Evolutionary conservation across 2,888 invertebrate species (phyloP).

Genomic region (Trachelus tabidus): DNA sequence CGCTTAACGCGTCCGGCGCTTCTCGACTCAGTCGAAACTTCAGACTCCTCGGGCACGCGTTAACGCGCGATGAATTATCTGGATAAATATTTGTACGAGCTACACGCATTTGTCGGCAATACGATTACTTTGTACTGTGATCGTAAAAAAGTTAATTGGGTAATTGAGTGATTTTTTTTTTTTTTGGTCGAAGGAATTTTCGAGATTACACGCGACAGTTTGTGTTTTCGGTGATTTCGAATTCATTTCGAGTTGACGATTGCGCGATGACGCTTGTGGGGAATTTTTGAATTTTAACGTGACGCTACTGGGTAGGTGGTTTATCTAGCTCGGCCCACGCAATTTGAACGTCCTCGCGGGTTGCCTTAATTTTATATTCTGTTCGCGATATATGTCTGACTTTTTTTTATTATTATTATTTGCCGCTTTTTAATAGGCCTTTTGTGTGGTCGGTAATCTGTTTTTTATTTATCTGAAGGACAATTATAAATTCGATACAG

Average conservation of each 20-base stretch:
- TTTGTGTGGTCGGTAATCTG: background rate
- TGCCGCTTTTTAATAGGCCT: background rate
- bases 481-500: no score
- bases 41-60: background rate
- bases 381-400: background rate
- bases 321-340: background rate
- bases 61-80: background rate
- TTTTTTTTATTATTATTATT: background rate
- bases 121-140: background rate
- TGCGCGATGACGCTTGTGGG: background rate
- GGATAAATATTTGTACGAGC: background rate
- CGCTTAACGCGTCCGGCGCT: background rate
- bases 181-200: background rate
- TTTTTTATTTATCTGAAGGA: background rate
- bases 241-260: no score
- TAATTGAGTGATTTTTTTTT: background rate
- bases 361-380: background rate
- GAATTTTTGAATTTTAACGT: background rate
- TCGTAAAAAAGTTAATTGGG: background rate
- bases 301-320: background rate
- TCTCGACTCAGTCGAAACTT: background rate
- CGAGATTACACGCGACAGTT: background rate
- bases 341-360: background rate
- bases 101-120: background rate
- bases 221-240: no score